phyloP scores from a whole-genome alignment of 2,797 vertebrate species.

The Morelia viridis region DNA sequence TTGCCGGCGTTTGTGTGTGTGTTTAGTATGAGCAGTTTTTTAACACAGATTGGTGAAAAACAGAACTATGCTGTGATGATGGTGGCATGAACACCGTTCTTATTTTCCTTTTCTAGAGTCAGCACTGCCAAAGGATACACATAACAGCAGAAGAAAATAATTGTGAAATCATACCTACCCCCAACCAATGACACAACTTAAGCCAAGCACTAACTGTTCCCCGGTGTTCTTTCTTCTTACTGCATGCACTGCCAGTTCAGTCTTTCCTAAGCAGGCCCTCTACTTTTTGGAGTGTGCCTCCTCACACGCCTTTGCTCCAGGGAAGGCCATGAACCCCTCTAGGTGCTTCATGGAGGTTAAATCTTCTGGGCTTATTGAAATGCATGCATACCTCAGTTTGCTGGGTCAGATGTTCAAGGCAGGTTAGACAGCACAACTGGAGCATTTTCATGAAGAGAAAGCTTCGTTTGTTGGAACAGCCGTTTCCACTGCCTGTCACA shows the following conservation, averaged over 20 bases:
- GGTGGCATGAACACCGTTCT: not conserved
- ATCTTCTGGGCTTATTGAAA: no score
- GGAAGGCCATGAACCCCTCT: no score
- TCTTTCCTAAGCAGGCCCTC: no score
- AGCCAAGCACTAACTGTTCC: not conserved
- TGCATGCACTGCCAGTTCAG: no score
- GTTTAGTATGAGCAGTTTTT: not conserved
- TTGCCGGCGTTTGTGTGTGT: not conserved
- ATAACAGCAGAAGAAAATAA: not conserved
- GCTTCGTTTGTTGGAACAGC: constrained; percentile 49
- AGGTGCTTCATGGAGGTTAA: no score
- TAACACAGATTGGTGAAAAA: not conserved
- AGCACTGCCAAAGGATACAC: not conserved
- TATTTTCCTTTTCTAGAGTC: not conserved
- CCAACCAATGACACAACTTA: not conserved
- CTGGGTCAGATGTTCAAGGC: constrained; percentile 29
- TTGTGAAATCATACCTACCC: not conserved
- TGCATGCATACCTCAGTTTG: not conserved
- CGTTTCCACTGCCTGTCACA: constrained; percentile 45
- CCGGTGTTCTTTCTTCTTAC: not conserved
- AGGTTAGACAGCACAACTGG: constrained; percentile 59
- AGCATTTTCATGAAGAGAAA: constrained; percentile 38
- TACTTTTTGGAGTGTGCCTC: no score
- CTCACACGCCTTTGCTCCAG: no score
- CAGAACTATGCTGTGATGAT: not conserved